phyloP scores from a whole-genome alignment of 2,113 vertebrate genomes.

The Conger conger region DNA sequence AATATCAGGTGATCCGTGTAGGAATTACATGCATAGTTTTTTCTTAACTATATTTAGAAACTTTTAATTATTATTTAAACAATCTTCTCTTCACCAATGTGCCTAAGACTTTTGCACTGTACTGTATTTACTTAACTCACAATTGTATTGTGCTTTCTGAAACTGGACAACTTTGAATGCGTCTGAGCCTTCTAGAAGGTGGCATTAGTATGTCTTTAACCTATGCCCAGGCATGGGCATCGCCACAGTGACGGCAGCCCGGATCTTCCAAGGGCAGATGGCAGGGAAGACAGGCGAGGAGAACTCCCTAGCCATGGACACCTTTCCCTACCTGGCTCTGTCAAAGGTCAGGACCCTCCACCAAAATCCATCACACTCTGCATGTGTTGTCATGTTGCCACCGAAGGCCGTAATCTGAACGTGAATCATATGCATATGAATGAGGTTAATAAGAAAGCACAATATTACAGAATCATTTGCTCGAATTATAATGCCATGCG shows the following conservation, averaged over 20 bases:
- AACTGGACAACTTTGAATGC: no score
- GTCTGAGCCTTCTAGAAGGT: no score
- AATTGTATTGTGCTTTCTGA: no score
- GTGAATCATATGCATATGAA: background rate
- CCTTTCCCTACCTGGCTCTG: constrained; percentile 70
- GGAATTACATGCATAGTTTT: no score
- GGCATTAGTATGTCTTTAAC: no score
- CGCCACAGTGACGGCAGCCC: constrained; percentile 70
- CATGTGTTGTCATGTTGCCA: background rate
- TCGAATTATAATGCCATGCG: background rate
- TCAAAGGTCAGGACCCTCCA: constrained; percentile 68
- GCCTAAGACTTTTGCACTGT: no score
- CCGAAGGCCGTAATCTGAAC: no score
- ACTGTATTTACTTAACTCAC: no score
- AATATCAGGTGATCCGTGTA: no score
- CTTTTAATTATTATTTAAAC: no score
- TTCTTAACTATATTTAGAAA: no score
- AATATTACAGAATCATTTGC: background rate
- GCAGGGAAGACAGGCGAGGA: constrained; percentile 66
- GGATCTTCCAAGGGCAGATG: constrained; percentile 75
- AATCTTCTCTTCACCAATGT: no score
- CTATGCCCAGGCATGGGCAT: constrained; percentile 73
- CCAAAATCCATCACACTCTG: background rate
- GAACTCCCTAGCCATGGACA: constrained; percentile 70
- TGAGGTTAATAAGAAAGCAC: background rate